phyloP scores from a whole-genome alignment of 2,888 invertebrate genomes.

The Oxyteleia sp. region DNA sequence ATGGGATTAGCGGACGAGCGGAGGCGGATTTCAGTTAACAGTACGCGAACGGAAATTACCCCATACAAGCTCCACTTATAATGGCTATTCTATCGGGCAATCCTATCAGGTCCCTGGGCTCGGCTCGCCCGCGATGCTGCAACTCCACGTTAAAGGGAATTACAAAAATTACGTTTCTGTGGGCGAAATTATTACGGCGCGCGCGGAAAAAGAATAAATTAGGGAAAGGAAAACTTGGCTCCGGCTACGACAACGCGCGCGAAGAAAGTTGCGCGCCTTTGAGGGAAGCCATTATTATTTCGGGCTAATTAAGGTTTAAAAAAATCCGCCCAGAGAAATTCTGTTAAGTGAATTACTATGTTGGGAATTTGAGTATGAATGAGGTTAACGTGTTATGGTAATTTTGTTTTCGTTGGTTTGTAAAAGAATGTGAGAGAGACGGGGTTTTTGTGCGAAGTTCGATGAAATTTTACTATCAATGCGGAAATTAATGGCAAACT shows the following conservation, averaged over 20 bases:
- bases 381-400: background rate
- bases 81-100: slow-evolving; percentile 48
- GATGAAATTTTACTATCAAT: slow-evolving; percentile 3
- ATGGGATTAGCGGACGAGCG: slow-evolving; percentile 59
- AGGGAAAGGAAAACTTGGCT: slow-evolving; percentile 5
- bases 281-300: slow-evolving; percentile 24
- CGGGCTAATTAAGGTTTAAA: slow-evolving; percentile 21
- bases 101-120: slow-evolving; percentile 34
- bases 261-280: slow-evolving; percentile 1
- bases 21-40: slow-evolving; percentile 65
- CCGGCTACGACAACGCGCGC: background rate
- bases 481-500: background rate
- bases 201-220: slow-evolving; percentile 39
- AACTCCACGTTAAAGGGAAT: slow-evolving; percentile 25
- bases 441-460: background rate
- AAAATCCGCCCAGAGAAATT: background rate
- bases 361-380: slow-evolving; percentile 5
- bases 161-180: slow-evolving; percentile 50
- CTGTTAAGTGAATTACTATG: slow-evolving; percentile 4
- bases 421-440: background rate
- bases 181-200: slow-evolving; percentile 30
- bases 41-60: slow-evolving; percentile 56
- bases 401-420: background rate
- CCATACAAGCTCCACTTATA: slow-evolving; percentile 48
- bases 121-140: background rate